Evolutionary conservation across 2,113 vertebrate species (phyloP).

Genomic region (Trinectes maculatus): DNA sequence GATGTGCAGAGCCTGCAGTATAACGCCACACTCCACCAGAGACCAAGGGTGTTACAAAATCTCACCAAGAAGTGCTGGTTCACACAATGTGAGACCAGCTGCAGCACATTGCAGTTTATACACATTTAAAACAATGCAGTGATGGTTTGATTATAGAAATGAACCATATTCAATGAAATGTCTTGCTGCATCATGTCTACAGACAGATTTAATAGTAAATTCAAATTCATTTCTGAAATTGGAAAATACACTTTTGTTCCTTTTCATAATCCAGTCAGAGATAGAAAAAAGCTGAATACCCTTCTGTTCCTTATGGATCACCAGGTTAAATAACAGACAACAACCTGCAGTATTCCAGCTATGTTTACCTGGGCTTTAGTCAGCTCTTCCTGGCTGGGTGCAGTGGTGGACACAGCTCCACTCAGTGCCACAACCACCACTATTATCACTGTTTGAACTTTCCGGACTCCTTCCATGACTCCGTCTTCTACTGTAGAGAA

Average conservation of each 20-base stretch:
- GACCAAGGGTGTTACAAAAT: no score
- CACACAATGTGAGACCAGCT: no score
- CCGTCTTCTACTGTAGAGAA: not conserved
- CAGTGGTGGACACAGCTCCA: constrained; percentile 30
- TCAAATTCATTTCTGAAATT: not conserved
- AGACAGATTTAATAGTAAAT: not conserved
- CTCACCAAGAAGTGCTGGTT: no score
- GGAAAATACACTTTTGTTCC: not conserved
- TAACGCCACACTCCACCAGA: no score
- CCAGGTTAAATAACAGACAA: not conserved
- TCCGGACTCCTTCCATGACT: constrained; percentile 31
- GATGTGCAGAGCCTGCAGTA: no score
- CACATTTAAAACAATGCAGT: not conserved
- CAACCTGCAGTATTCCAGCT: not conserved
- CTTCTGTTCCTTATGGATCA: no score
- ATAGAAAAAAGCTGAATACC: not conserved
- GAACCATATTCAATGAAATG: not conserved
- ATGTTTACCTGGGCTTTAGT: constrained; percentile 61
- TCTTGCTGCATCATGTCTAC: not conserved
- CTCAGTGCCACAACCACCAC: constrained; percentile 1
- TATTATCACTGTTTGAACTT: constrained; percentile 6
- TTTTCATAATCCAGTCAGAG: no score
- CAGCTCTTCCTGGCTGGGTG: constrained; percentile 36
- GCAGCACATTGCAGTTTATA: no score
- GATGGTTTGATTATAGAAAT: not conserved